Percentiles rank a stretch among this genome's conserved stretches.
phyloP scores from a whole-genome alignment of 2,797 vertebrate species.

The Tangara arthus region DNA sequence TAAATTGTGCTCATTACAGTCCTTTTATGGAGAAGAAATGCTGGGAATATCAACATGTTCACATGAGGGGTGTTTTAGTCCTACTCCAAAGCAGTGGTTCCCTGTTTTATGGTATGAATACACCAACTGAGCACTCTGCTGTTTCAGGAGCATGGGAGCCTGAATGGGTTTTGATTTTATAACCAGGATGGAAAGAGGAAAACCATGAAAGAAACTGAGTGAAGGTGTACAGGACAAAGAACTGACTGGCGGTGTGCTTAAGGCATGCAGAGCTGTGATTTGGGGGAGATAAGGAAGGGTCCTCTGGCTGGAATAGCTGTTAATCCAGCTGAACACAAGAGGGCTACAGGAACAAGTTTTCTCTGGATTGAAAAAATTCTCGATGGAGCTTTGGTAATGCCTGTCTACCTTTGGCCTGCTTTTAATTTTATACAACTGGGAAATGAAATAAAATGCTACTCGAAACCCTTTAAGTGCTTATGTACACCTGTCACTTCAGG shows the following conservation, averaged over 20 bases:
- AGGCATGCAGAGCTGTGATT: neutral
- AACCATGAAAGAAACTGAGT: neutral
- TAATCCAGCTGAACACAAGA: conserved; percentile 55
- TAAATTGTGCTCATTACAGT: neutral
- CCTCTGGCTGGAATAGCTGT: neutral
- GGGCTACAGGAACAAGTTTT: conserved; percentile 38
- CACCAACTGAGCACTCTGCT: neutral
- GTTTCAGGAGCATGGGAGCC: neutral
- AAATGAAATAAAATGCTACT: neutral
- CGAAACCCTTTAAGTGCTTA: neutral
- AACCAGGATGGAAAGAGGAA: neutral
- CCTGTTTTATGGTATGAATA: neutral
- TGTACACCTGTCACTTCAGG: neutral
- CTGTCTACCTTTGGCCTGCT: neutral
- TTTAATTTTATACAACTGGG: neutral
- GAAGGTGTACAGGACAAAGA: neutral
- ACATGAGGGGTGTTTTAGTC: neutral
- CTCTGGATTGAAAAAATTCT: neutral
- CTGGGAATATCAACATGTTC: neutral
- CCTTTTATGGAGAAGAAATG: neutral
- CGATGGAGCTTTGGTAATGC: neutral
- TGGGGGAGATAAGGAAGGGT: neutral
- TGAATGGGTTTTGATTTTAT: neutral
- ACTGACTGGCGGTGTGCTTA: neutral
- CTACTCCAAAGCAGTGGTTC: neutral